Conservation (phyloP, 2,113 vertebrate genomes). For the Burhinus bistriatus region DNA sequence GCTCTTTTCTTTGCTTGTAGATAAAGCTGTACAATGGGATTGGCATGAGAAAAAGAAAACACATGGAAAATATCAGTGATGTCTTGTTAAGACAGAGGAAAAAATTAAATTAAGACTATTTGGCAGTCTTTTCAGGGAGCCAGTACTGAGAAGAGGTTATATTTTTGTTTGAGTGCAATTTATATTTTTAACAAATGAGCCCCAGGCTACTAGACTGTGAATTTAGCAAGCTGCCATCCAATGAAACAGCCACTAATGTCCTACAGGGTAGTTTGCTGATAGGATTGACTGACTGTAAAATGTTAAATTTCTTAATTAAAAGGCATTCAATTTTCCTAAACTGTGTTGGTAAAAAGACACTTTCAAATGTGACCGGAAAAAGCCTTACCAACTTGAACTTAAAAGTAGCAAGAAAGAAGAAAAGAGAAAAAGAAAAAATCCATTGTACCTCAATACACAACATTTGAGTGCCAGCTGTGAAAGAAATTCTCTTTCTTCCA, state of each 20-base stretch:
- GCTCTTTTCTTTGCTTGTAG: neutral
- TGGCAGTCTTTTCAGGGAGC: neutral
- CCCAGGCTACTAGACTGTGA: neutral
- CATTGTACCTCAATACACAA: neutral
- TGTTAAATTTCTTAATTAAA: neutral
- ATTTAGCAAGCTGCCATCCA: neutral
- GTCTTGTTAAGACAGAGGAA: neutral
- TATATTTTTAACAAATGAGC: neutral
- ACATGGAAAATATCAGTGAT: neutral
- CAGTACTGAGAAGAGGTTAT: neutral
- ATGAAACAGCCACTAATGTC: neutral
- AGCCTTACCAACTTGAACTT: neutral
- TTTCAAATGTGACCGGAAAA: neutral
- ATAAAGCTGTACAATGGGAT: neutral
- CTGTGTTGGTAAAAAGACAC: neutral
- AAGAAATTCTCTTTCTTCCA: neutral
- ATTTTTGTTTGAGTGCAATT: neutral
- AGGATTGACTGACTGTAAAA: neutral
- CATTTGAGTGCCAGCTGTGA: neutral
- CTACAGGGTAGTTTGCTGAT: neutral
- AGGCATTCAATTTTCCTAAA: neutral
- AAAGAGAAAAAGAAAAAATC: neutral
- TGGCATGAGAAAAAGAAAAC: neutral
- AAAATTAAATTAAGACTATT: neutral
- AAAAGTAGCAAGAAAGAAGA: neutral